These are phyloP conservation scores for Chelon auratus DNA, from an alignment of 2,797 vertebrate genomes.

Conservation along the genomic window DNA sequence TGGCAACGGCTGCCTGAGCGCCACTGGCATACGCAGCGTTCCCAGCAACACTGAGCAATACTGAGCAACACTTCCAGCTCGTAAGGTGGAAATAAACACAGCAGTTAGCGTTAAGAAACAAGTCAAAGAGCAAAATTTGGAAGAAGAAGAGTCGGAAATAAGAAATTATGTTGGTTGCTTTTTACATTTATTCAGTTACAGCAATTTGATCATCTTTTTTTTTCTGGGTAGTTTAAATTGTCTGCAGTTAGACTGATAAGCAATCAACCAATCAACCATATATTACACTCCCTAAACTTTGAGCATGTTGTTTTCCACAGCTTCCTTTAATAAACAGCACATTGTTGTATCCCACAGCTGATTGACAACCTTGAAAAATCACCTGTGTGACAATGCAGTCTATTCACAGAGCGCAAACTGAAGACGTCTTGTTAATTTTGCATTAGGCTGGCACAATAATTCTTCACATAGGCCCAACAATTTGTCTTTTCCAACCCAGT, in stretches of 20 bases:
- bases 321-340: constrained; percentile 6
- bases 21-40: constrained; percentile 54
- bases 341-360: neutral
- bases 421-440: constrained; percentile 35
- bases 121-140: constrained; percentile 26
- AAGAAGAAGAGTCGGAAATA: neutral
- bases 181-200: neutral
- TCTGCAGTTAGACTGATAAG: constrained; percentile 14
- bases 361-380: constrained; percentile 30
- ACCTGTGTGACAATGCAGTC: neutral
- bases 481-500: constrained; percentile 5
- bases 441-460: constrained; percentile 21
- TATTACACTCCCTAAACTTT: neutral
- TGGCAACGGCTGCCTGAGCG: constrained; percentile 71
- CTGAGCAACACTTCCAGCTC: constrained; percentile 58
- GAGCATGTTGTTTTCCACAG: constrained; percentile 3
- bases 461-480: constrained; percentile 7
- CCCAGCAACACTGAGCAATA: constrained; percentile 64
- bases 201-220: neutral
- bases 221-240: constrained; percentile 1
- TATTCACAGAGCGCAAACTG: constrained; percentile 13
- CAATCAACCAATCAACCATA: neutral
- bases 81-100: constrained; percentile 62
- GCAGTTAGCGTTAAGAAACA: constrained; percentile 39
- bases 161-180: constrained; percentile 6